phyloP scores from a whole-genome alignment of 2,888 invertebrate genomes.

The Digitonthophagus gazella region DNA sequence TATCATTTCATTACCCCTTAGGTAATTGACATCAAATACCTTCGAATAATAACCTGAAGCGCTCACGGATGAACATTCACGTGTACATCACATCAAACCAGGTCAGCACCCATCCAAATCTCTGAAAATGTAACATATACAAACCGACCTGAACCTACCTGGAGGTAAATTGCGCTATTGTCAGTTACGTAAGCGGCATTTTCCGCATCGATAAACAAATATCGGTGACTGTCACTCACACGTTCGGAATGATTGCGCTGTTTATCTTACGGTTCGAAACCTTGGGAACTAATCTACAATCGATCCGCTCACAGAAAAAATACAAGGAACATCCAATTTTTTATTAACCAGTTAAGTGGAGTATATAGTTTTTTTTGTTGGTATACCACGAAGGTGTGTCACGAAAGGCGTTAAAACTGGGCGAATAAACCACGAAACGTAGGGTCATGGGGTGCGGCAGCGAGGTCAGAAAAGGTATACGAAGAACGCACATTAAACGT shows the following conservation, averaged over 20 bases:
- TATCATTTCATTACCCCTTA: no score
- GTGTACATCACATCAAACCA: not conserved
- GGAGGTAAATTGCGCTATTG: constrained; percentile 13
- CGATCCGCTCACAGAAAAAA: no score
- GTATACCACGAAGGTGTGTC: no score
- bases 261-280: no score
- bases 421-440: not conserved
- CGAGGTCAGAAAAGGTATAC: not conserved
- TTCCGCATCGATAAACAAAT: constrained; percentile 21
- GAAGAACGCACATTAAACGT: constrained; percentile 38
- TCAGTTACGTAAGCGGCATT: constrained; percentile 19
- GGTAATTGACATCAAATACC: not conserved
- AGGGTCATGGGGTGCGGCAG: not conserved
- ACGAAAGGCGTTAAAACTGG: not conserved
- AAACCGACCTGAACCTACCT: constrained; percentile 4
- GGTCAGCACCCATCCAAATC: not conserved
- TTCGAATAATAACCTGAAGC: not conserved
- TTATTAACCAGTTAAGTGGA: no score
- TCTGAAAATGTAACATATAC: not conserved
- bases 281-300: no score
- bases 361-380: no score
- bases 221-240: constrained; percentile 11
- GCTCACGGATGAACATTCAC: not conserved
- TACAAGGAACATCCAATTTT: no score
- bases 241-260: no score